Conservation (phyloP, 2,113 vertebrate species). For the Eptatretus burgeri region DNA sequence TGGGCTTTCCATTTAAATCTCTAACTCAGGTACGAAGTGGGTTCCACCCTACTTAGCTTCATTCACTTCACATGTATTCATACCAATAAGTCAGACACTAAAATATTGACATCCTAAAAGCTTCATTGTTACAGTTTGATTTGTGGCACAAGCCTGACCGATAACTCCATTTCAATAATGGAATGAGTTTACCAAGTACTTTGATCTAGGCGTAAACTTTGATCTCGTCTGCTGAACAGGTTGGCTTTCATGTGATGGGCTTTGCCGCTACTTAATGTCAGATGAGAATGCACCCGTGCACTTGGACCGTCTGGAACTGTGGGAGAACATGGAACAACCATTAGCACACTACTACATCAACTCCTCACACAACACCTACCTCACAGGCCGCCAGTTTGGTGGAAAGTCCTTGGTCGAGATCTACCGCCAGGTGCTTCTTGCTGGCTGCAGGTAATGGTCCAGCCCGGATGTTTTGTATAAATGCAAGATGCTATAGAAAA, state of each 20-base stretch:
- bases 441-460: constrained; percentile 40
- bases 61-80: too few species aligned
- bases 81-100: too few species aligned
- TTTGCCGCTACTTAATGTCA: constrained; percentile 63
- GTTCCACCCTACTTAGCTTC: too few species aligned
- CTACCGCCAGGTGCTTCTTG: constrained; percentile 36
- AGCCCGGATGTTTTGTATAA: background rate
- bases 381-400: constrained; percentile 55
- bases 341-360: constrained; percentile 73
- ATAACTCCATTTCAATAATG: too few species aligned
- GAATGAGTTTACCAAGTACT: too few species aligned
- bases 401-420: constrained; percentile 42
- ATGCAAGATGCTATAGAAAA: background rate
- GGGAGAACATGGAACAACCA: constrained; percentile 58
- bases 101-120: too few species aligned
- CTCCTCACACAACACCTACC: constrained; percentile 49
- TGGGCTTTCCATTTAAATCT: too few species aligned
- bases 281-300: constrained; percentile 60
- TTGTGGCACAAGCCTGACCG: too few species aligned
- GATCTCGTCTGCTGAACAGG: constrained; percentile 15
- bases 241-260: constrained; percentile 52
- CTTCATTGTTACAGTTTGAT: too few species aligned
- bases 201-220: too few species aligned
- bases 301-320: constrained; percentile 50
- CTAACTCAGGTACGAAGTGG: too few species aligned